Evolutionary conservation across 2,888 invertebrate genomes (phyloP), one percentile per base, ranked within the genome.

Genomic region (Hofmannophila pseudospretella): DNA sequence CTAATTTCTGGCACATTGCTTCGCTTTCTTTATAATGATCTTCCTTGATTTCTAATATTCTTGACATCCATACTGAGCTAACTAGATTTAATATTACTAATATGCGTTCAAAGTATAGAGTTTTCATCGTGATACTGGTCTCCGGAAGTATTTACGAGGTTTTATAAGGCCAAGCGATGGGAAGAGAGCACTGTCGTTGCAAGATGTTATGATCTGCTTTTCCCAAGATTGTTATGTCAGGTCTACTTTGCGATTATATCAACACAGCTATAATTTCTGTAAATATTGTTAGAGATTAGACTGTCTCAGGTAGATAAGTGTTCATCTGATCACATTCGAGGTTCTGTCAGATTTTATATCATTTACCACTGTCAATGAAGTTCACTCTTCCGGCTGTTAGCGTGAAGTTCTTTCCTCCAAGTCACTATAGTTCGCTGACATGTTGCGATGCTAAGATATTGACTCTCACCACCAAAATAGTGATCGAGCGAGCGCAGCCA

Each of bases 1-100:
- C 46, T 25, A 78, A 43, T 20, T 51, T 60, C 1, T 38, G 34
- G 13, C 81, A 81, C 7, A 41, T 41, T 3, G 54, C 51, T 3
- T 44, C 44, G 32, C 57, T 57, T 2, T 37, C 47, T 12, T 38
- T 34, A 0, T 27, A 2, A 10, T 8, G 2, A 4, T 11, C 27
- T 8, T 27, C 27, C 4, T n/a, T n/a, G n/a, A n/a, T n/a, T n/a
- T n/a, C n/a, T n/a, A n/a, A n/a, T n/a, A n/a, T n/a, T n/a, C n/a
- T n/a, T n/a, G n/a, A n/a, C n/a, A 11, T 2, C 3, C 27, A 14
- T n/a, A 12, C 7, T 27, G 7, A 2, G 7, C n/a, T 10, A 2
- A 27, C 27, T 11, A 27, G 2, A 11, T 27, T 11, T 27, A 12
- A 27, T 10, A 27, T 1, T 1, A 27, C 11, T 27, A 27, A 7